Evolutionary conservation across 1,140 invertebrate genomes (phyloP).

Genomic region (Olivierus martensii): DNA sequence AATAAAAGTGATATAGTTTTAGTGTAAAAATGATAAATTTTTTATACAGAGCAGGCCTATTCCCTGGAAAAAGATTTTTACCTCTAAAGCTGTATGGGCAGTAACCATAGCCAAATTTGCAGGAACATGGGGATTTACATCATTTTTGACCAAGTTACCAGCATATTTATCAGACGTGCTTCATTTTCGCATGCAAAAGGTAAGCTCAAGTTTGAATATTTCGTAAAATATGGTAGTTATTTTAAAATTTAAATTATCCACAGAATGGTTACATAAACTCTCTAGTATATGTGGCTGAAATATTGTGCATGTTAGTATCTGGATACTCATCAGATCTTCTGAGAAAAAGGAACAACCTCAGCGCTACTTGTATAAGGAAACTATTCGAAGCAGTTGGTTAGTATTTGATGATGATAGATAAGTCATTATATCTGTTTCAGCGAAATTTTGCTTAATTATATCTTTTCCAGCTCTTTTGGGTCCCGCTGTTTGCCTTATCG

Average conservation of each 20-base stretch:
- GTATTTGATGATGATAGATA: too few relatives aligned
- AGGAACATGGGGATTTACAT: conserved; percentile 90
- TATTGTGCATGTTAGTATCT: conserved; percentile 16
- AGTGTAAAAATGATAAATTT: neutral
- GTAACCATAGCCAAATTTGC: conserved; percentile 77
- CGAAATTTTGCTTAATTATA: too few relatives aligned
- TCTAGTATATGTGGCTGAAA: conserved; percentile 14
- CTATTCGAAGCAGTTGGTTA: conserved; percentile 18
- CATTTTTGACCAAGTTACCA: conserved; percentile 75
- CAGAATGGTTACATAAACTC: conserved; percentile 17
- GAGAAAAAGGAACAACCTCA: conserved; percentile 10
- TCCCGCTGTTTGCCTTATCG: conserved; percentile 16
- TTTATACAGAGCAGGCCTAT: conserved; percentile 9
- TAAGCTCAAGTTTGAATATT: conserved; percentile 8
- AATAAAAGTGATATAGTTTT: neutral
- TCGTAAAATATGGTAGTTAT: too few relatives aligned
- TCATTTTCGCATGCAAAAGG: conserved; percentile 16
- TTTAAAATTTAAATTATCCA: too few relatives aligned
- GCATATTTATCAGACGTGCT: conserved; percentile 39
- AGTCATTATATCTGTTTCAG: too few relatives aligned
- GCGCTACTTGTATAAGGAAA: conserved; percentile 19
- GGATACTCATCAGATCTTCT: conserved; percentile 15
- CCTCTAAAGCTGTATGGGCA: conserved; percentile 76
- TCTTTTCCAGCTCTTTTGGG: conserved; percentile 15
- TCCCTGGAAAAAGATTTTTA: conserved; percentile 66